phyloP scores from a whole-genome alignment of 2,113 vertebrate species.

The Gymnogyps californianus region DNA sequence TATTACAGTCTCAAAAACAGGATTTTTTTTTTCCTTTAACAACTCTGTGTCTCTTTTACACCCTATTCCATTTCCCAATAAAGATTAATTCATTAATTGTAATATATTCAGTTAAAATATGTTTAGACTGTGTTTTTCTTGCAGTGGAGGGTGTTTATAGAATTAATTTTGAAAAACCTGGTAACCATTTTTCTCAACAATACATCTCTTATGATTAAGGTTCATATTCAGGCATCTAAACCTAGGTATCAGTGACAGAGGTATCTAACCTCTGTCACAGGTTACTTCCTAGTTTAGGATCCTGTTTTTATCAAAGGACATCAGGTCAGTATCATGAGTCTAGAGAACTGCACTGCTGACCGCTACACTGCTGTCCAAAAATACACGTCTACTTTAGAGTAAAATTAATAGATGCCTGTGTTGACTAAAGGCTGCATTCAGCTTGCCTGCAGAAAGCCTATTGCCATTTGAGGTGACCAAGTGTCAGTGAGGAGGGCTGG shows the following conservation, averaged over 20 bases:
- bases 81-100: neutral
- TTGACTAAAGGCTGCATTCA: neutral
- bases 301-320: neutral
- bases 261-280: neutral
- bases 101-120: neutral
- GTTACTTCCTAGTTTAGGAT: neutral
- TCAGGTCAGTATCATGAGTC: neutral
- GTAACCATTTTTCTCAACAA: neutral
- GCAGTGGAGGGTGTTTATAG: neutral
- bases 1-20: neutral
- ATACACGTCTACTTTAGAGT: neutral
- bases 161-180: neutral
- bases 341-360: neutral
- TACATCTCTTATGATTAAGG: neutral
- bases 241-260: neutral
- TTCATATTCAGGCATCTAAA: neutral
- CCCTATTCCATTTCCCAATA: neutral
- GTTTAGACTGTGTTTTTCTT: neutral
- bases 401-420: neutral
- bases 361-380: neutral
- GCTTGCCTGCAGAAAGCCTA: neutral
- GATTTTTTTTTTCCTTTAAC: neutral
- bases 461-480: neutral
- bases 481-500: neutral
- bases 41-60: neutral